Evolutionary conservation across 2,797 vertebrate species (phyloP).

Genomic region (Odontamblyopus rebecca): DNA sequence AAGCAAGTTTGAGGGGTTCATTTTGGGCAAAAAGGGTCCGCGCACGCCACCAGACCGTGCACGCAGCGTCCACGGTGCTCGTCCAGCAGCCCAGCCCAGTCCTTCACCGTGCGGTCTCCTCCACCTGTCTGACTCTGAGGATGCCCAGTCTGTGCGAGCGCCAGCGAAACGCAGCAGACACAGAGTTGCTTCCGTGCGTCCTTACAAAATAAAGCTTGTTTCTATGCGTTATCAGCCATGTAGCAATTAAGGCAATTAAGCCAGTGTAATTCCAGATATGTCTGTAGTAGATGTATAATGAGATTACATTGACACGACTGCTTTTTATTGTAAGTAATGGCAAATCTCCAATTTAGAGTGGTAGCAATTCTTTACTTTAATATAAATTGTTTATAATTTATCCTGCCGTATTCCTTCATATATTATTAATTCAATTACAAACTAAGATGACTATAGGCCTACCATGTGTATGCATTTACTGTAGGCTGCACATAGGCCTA

Average conservation of each 20-base stretch:
- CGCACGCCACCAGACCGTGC: conserved; percentile 41
- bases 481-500: not conserved
- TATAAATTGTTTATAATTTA: not conserved
- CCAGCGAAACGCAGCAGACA: not conserved
- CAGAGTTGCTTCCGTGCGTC: not conserved
- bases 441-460: not conserved
- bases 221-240: not conserved
- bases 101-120: conserved; percentile 63
- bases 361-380: no score
- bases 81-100: conserved; percentile 64
- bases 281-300: not conserved
- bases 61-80: conserved; percentile 45
- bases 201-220: conserved; percentile 51
- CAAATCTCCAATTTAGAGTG: no score
- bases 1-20: conserved; percentile 35
- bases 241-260: not conserved
- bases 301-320: not conserved
- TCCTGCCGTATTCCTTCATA: not conserved
- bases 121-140: conserved; percentile 77
- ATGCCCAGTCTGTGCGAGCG: conserved; percentile 38
- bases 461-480: not conserved
- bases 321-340: not conserved
- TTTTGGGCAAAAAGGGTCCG: conserved; percentile 47
- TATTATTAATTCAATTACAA: not conserved
- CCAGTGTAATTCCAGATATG: not conserved